Percentiles rank a stretch among this genome's conserved stretches.
Evolutionary conservation across 37 sponge, comb jelly and placozoan genomes (phyloP).

Genomic region (Sycon ciliatum): DNA sequence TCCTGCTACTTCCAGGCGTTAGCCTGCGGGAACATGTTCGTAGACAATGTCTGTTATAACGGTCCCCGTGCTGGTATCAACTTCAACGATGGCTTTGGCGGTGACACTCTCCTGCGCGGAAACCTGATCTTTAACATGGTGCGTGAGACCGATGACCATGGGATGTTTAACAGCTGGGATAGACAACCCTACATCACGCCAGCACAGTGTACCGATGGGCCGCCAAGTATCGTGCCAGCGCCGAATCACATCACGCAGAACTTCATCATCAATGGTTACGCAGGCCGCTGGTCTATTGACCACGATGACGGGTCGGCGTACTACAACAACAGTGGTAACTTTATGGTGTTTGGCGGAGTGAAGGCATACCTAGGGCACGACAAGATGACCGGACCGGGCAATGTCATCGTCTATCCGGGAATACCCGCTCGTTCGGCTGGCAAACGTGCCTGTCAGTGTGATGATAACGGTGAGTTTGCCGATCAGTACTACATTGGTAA

Average conservation of each 20-base stretch:
- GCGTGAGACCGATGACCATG: constrained; percentile 47
- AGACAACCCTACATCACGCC: constrained; percentile 28
- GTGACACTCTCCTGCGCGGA: constrained; percentile 26
- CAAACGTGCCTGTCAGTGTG: too few species aligned
- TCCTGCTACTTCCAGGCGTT: constrained; percentile 36
- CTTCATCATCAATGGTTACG: constrained; percentile 41
- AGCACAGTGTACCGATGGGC: not conserved
- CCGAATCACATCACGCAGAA: constrained; percentile 20
- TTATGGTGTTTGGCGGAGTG: constrained; percentile 44
- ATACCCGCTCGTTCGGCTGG: too few species aligned
- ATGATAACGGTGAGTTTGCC: too few species aligned
- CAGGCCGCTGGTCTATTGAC: constrained; percentile 37
- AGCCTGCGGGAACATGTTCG: constrained; percentile 22
- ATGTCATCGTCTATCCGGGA: constrained; percentile 37
- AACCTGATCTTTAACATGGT: constrained; percentile 51
- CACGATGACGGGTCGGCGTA: constrained; percentile 53
- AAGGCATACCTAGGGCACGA: constrained; percentile 43
- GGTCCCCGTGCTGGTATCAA: constrained; percentile 53
- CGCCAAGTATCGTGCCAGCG: constrained; percentile 25
- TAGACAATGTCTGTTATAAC: constrained; percentile 43
- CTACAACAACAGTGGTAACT: constrained; percentile 43
- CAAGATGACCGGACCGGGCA: constrained; percentile 26
- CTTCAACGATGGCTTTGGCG: constrained; percentile 57
- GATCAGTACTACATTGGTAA: too few species aligned
- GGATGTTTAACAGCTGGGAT: constrained; percentile 51